Conservation (phyloP, 2,113 vertebrate genomes). For the Felis chaus region DNA sequence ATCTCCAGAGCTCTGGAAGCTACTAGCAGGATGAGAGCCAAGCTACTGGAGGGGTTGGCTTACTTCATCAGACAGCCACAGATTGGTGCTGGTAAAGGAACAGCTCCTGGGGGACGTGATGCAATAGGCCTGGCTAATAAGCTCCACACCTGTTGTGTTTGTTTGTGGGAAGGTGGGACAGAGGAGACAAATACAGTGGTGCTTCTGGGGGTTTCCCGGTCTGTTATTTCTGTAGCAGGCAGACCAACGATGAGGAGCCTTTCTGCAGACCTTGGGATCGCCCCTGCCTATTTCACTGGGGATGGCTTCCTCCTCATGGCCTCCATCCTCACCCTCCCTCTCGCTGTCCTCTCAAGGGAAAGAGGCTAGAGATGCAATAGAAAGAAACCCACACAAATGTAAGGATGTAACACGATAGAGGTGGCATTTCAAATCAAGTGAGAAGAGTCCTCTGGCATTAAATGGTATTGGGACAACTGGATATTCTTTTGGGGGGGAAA, state of each 20-base stretch:
- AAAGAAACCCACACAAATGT: neutral
- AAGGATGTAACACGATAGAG: neutral
- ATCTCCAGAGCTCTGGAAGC: conserved; percentile 35
- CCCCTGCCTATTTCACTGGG: neutral
- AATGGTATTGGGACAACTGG: neutral
- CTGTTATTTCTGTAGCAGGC: neutral
- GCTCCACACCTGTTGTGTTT: neutral
- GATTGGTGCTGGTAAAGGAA: conserved; percentile 19
- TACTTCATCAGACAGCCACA: conserved; percentile 72
- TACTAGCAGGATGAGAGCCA: neutral
- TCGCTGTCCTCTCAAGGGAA: neutral
- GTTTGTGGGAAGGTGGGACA: neutral
- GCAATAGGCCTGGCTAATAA: neutral
- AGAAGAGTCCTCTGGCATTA: neutral
- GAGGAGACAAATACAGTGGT: neutral
- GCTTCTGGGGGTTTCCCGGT: neutral
- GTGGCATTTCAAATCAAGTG: neutral
- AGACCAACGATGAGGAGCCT: neutral
- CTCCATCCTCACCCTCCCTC: neutral
- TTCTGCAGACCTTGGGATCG: neutral
- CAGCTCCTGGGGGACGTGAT: conserved; percentile 66
- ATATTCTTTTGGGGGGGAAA: neutral
- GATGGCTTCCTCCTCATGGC: neutral
- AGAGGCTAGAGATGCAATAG: neutral
- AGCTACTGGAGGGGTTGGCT: neutral